phyloP scores from a whole-genome alignment of 2,888 invertebrate species.

The Sinohyriopsis cumingii region DNA sequence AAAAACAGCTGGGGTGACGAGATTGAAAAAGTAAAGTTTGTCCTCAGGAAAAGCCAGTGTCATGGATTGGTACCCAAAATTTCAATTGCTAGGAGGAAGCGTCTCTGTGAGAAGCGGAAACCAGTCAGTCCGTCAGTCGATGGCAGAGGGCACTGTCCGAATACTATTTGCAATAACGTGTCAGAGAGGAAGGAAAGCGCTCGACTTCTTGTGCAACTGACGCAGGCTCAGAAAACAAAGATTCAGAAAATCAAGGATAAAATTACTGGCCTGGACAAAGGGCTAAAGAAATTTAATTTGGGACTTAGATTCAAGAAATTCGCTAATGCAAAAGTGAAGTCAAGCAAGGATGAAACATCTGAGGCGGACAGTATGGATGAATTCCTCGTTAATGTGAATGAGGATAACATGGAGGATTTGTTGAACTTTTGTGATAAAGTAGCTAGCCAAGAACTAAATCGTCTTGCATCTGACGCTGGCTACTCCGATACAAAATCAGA shows the following conservation, averaged over 20 bases:
- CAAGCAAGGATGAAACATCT: conserved; percentile 17
- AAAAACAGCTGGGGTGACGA: conserved; percentile 32
- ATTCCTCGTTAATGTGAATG: conserved; percentile 17
- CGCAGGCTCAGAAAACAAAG: conserved; percentile 21
- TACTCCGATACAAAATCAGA: no score
- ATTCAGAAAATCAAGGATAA: conserved; percentile 2
- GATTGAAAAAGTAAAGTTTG: conserved; percentile 16
- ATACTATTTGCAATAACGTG: background rate
- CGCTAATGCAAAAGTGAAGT: no score
- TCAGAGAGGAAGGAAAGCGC: background rate
- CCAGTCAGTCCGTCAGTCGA: no score
- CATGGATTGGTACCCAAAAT: conserved; percentile 21
- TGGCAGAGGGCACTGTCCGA: background rate
- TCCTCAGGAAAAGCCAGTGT: conserved; percentile 23
- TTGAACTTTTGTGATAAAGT: conserved; percentile 16
- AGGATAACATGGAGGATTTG: conserved; percentile 11
- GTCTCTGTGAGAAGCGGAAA: no score
- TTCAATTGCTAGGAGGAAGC: conserved; percentile 30
- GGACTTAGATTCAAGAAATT: conserved; percentile 21
- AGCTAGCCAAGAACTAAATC: conserved; percentile 17
- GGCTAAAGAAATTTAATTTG: conserved; percentile 13
- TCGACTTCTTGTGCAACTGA: conserved; percentile 6
- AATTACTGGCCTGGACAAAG: background rate
- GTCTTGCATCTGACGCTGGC: conserved; percentile 4
- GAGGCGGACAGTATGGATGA: conserved; percentile 22